Conservation (phyloP, 2,113 vertebrate genomes). For the Anthoscopus minutus region DNA sequence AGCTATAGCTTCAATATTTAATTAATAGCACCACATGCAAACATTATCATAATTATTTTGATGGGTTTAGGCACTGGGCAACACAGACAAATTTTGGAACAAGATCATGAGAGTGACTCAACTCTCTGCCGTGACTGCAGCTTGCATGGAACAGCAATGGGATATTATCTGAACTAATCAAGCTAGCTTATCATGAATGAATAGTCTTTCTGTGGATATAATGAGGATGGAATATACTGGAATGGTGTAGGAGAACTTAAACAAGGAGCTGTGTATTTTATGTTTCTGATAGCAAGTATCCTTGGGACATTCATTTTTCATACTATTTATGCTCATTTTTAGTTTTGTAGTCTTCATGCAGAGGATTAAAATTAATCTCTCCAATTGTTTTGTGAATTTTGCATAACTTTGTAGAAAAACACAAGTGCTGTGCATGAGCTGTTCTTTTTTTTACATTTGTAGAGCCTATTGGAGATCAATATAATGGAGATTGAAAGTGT, state of each 20-base stretch:
- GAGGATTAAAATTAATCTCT: neutral
- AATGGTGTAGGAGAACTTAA: conserved; percentile 3
- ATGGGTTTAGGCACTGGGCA: neutral
- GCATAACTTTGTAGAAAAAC: neutral
- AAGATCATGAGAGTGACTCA: neutral
- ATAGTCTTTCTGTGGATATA: conserved; percentile 20
- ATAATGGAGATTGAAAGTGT: neutral
- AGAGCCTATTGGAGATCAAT: neutral
- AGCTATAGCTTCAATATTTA: neutral
- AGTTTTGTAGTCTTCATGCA: neutral
- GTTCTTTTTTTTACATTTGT: neutral
- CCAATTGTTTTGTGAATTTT: neutral
- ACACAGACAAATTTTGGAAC: neutral
- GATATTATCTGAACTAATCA: neutral
- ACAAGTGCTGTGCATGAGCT: fast-evolving
- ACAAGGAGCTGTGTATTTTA: neutral
- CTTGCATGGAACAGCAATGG: neutral
- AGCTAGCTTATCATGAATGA: conserved; percentile 23
- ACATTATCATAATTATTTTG: neutral
- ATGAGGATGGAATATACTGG: conserved; percentile 13
- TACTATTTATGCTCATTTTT: neutral
- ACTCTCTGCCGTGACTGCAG: neutral
- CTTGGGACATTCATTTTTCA: neutral
- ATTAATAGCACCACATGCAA: neutral
- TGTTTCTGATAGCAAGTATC: neutral